Evolutionary conservation across 1,140 invertebrate genomes (phyloP).

Genomic region (Littorina saxatilis): DNA sequence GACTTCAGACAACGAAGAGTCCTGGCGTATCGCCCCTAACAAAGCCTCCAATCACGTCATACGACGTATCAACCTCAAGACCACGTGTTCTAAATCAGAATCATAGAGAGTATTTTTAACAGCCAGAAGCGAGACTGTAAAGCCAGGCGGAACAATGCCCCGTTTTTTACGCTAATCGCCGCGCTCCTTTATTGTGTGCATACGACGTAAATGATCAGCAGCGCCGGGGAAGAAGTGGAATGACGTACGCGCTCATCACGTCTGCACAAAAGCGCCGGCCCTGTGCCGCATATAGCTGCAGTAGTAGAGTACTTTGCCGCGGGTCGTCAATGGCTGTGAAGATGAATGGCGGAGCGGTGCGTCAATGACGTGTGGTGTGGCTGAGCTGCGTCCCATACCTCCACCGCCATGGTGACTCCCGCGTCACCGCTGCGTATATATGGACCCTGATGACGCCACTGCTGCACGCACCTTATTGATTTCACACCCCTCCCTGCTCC

Average conservation of each 20-base stretch:
- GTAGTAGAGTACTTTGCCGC: not conserved
- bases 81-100: too few species aligned
- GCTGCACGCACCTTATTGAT: slow-evolving; percentile 3
- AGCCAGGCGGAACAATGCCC: too few species aligned
- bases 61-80: too few species aligned
- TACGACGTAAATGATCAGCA: not conserved
- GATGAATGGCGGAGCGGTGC: slow-evolving; percentile 1
- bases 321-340: slow-evolving; percentile 14
- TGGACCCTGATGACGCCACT: slow-evolving; percentile 12
- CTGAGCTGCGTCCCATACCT: slow-evolving; percentile 8
- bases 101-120: too few species aligned
- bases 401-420: slow-evolving; percentile 22
- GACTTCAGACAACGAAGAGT: too few species aligned
- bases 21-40: too few species aligned
- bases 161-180: not conserved
- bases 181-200: not conserved
- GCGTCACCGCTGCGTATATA: slow-evolving; percentile 18
- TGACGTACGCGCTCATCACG: slow-evolving; percentile 12
- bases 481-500: not conserved
- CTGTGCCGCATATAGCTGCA: too few species aligned
- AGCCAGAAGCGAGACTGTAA: too few species aligned
- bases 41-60: too few species aligned
- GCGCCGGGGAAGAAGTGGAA: not conserved
- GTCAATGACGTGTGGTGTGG: not conserved
- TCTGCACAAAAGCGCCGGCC: too few species aligned